phyloP scores from a whole-genome alignment of 2,797 vertebrate species.

The Spea hammondii region DNA sequence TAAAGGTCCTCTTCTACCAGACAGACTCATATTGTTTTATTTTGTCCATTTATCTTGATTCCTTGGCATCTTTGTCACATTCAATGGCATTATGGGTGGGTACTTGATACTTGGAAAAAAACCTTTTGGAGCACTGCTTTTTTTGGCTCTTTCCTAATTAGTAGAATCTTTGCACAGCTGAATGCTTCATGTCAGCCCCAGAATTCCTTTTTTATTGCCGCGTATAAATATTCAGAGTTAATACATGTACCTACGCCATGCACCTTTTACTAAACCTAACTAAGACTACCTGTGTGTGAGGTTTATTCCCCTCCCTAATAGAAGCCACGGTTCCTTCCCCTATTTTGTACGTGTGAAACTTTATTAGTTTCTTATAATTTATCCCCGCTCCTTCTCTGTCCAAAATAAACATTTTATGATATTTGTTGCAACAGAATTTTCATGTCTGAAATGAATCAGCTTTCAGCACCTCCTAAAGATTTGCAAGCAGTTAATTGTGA shows the following conservation, averaged over 20 bases:
- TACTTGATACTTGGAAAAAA: background rate
- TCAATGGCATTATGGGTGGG: background rate
- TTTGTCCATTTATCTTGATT: too few relatives aligned
- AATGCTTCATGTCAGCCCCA: background rate
- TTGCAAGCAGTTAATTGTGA: conserved; percentile 49
- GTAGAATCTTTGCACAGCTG: background rate
- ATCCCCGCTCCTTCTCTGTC: conserved; percentile 49
- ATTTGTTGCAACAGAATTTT: conserved; percentile 61
- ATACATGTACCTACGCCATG: background rate
- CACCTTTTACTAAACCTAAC: background rate
- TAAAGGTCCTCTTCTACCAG: too few relatives aligned
- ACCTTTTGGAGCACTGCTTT: background rate
- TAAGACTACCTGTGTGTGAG: conserved; percentile 17
- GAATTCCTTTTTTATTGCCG: background rate
- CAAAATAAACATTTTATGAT: conserved; percentile 60
- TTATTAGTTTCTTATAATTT: conserved; percentile 55
- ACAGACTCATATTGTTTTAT: too few relatives aligned
- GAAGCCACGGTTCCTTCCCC: conserved; percentile 24
- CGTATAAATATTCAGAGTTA: conserved; percentile 13
- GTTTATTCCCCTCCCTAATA: conserved; percentile 11
- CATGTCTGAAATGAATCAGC: conserved; percentile 56
- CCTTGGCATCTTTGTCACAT: too few relatives aligned
- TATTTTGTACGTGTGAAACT: conserved; percentile 35
- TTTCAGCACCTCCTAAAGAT: conserved; percentile 60
- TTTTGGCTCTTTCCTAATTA: background rate